phyloP scores from a whole-genome alignment of 2,113 vertebrate genomes.

The Sylvilagus bachmani region DNA sequence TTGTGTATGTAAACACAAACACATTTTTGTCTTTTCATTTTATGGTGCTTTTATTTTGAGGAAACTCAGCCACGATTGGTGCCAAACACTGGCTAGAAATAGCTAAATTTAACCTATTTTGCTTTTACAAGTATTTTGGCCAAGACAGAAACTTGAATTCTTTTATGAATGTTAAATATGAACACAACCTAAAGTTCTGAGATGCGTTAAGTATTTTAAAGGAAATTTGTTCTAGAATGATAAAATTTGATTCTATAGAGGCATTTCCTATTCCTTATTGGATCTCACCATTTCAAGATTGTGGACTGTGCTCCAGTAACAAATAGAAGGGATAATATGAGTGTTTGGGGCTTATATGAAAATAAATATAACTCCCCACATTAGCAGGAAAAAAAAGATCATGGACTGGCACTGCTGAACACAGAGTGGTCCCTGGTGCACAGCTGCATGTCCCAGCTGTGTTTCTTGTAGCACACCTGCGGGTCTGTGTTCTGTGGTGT shows the following conservation, averaged over 20 bases:
- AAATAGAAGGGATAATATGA: no score
- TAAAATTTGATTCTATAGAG: not conserved
- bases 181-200: not conserved
- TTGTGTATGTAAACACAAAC: not conserved
- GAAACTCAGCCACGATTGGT: not conserved
- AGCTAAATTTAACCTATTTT: not conserved
- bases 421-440: not conserved
- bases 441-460: not conserved
- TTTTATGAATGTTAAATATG: conserved; percentile 47
- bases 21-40: conserved; percentile 43
- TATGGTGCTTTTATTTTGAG: not conserved
- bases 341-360: no score
- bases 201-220: not conserved
- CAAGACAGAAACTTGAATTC: conserved; percentile 22
- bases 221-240: conserved; percentile 5
- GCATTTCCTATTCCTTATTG: fast-evolving
- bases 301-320: not conserved
- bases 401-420: not conserved
- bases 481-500: not conserved
- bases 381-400: not conserved
- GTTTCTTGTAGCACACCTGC: not conserved
- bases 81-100: not conserved
- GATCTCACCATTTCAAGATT: not conserved
- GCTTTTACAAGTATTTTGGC: conserved; percentile 31
- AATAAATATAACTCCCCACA: no score